Evolutionary conservation across 2,888 invertebrate species (phyloP).

Genomic region (Dicyrtoma fusca): DNA sequence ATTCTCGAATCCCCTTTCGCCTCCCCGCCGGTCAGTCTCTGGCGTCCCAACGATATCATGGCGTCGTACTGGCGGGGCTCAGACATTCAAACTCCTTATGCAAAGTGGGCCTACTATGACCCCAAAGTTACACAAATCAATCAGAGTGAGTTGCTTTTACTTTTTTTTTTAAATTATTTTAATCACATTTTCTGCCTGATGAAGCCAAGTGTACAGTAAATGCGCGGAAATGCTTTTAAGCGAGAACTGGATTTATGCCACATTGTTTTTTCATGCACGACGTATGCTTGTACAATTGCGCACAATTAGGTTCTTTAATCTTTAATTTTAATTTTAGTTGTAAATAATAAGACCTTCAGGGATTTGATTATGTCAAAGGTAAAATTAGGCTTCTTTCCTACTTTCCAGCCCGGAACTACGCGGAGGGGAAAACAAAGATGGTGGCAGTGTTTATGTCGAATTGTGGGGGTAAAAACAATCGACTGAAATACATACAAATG

Average conservation of each 20-base stretch:
- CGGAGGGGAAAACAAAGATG: slow-evolving; percentile 49
- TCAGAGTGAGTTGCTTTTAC: slow-evolving; percentile 11
- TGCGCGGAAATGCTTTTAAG: too few relatives aligned
- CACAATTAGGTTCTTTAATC: too few relatives aligned
- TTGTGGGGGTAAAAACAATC: slow-evolving; percentile 57
- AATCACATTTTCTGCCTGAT: not conserved
- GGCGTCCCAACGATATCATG: slow-evolving; percentile 43
- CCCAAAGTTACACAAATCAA: not conserved
- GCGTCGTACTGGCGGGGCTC: slow-evolving; percentile 47
- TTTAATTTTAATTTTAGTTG: too few relatives aligned
- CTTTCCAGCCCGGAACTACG: slow-evolving; percentile 44
- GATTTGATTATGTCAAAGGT: not conserved
- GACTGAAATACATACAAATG: slow-evolving; percentile 84
- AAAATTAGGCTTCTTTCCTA: not conserved
- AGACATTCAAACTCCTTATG: slow-evolving; percentile 48
- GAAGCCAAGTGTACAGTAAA: too few relatives aligned
- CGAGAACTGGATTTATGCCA: too few relatives aligned
- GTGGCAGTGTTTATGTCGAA: slow-evolving; percentile 54
- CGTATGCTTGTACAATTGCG: too few relatives aligned
- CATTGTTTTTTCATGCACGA: too few relatives aligned
- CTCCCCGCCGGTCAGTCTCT: slow-evolving; percentile 39
- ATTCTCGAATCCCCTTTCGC: slow-evolving; percentile 53
- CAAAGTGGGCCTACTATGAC: slow-evolving; percentile 49
- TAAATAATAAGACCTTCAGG: too few relatives aligned
- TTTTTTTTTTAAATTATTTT: not conserved